Percentiles rank a stretch among this genome's conserved stretches.
Conservation (phyloP, 2,888 invertebrate species). For the Apodemia mormo region DNA sequence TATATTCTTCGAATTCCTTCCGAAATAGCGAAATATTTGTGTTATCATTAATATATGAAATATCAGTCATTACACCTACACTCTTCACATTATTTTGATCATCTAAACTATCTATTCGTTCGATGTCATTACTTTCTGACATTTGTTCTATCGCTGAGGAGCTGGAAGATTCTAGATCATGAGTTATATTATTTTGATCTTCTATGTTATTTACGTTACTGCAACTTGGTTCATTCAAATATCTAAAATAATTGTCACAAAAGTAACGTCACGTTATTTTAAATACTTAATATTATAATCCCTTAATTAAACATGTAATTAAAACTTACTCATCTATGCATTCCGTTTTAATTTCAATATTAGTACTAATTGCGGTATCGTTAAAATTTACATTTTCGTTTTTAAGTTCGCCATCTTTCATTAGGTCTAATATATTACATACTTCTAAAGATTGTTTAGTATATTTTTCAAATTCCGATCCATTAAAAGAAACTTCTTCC, state of each 20-base stretch:
- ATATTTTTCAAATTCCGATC: constrained; percentile 54
- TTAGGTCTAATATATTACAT: constrained; percentile 61
- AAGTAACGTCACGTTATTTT: not conserved
- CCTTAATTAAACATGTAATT: not conserved
- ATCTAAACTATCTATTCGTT: constrained; percentile 42
- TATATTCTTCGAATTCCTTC: constrained; percentile 58
- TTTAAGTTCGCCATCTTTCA: constrained; percentile 59
- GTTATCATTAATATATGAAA: constrained; percentile 38
- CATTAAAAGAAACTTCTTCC: constrained; percentile 63
- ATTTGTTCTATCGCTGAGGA: constrained; percentile 52
- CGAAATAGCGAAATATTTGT: constrained; percentile 48
- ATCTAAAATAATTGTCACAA: constrained; percentile 41
- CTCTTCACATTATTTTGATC: constrained; percentile 41
- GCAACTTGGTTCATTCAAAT: constrained; percentile 32
- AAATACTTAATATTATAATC: too few relatives aligned
- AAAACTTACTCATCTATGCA: constrained; percentile 69
- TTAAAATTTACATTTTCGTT: constrained; percentile 50
- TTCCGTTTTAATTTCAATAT: constrained; percentile 72
- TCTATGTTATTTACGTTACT: constrained; percentile 39
- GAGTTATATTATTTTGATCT: constrained; percentile 39
- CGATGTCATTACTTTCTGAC: constrained; percentile 51
- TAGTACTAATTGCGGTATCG: constrained; percentile 54
- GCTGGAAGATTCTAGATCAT: constrained; percentile 45
- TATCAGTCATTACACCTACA: constrained; percentile 53
- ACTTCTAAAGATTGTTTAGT: constrained; percentile 65